Evolutionary conservation across 1,140 invertebrate species (phyloP), one percentile per base, ranked within the genome.

Genomic region (fruit fly (Drosophila melanogaster)): DNA sequence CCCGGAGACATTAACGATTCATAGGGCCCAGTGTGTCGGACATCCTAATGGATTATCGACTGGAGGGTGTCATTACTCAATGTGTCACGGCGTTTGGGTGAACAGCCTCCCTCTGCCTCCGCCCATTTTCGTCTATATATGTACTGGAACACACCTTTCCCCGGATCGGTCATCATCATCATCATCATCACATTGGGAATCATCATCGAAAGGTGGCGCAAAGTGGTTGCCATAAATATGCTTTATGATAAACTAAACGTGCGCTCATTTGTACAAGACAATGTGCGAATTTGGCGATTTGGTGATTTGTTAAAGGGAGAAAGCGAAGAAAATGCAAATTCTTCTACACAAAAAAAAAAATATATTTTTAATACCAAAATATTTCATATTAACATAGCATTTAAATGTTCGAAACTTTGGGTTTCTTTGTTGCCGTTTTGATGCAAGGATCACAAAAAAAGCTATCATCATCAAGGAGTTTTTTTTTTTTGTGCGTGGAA

Each of bases 51-150:
- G 84, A 81, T 77, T 85, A 81, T 81, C 67, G 83, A 73, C 78
- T 77, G 35, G 56, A 65, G 79, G 61, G 41, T 44, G 64, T 77
- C 81, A 85, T 85, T 85, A 85, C 74, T 86, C 81, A 86, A 85
- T 86, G 62, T 85, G 81, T 85, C 81, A 78, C 56, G 55, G 59
- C 70, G 57, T 38, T 72, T 50, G 67, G 67, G 30, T 53, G 51
- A 53, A 12, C 26, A 5, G 3, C 12, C 19, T 30, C 17, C 37
- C 54, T 11, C 33, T 15, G 11, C 12, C 30, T 15, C 2, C 38
- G 4, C 15, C 22, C 6, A 40, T n/a, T n/a, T n/a, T n/a, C n/a
- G n/a, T n/a, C n/a, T 22, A 22, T 26, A 4, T 14, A 7, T 10
- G 4, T 10, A 33, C 37, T 3, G 35, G 12, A 12, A 19, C 33